Base-by-base conservation (phyloP, 2,888 invertebrate species). In the Drosophila paracracens region DNA sequence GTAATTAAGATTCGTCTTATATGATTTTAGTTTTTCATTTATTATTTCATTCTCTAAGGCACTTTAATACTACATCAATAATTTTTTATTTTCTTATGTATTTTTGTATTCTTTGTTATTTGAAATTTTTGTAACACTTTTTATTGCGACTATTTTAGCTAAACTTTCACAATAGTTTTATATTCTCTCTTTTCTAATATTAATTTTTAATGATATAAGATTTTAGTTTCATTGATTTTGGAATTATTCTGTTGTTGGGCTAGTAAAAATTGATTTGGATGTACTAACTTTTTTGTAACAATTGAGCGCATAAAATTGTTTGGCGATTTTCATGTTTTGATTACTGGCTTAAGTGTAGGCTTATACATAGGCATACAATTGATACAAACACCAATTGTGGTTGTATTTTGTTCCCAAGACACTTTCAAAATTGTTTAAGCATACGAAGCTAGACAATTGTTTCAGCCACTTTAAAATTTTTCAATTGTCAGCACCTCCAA, bases 1-100 rank as follows among this genome's bases (percentile, higher is more conserved):
- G 48, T 65, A 69, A 68, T 62, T 68, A 61, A 59, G 61, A 62
- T 58, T 36, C 29, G 51, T 21, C 31, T 48, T 66, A 54, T 54
- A 53, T 69, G 56, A 71, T 63, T 60, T 29, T 52, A 27, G 70
- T 74, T 18, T 70, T 63, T 73, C 51, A 51, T 70, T 70, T 68
- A 79, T 73, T 48, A 59, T 53, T 56, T 72, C 61, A n/a, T 64
- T 74, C 80, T 88, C 91, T 91, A 89, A 88, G 89, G 88, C 88
- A 88, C 84, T 85, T 88, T 83, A 89, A 88, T 82, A 89, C 81
- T 81, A 79, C 77, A 78, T 82, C 72, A 78, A 83, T 82, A 78
- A 56, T 38, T 21, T 27, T 50, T 61, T 75, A 46, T 10, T 50
- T 43, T 27, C 36, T 51, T 79, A 3, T n/a, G 51, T 51, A 13